Base-by-base conservation (phyloP, 2,888 invertebrate species). In the Orthosia cruda region DNA sequence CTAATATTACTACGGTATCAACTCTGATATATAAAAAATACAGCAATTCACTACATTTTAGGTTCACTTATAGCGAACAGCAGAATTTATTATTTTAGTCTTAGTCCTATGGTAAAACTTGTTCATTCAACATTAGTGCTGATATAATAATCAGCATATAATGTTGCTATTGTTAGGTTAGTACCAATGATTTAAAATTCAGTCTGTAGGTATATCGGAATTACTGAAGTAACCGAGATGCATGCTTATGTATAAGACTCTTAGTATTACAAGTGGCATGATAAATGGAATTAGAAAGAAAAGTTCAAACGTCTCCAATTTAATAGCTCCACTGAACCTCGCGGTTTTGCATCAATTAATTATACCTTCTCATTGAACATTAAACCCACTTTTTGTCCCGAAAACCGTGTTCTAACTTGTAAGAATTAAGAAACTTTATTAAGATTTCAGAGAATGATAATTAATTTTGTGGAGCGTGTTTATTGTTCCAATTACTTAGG, bases 271-370 rank as follows among this genome's bases (percentile, higher is more conserved):
- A 61, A n/a, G 54, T 68, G 55, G 58, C 62, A 62, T 65, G 70
- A 74, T 71, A 70, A 68, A 74, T 83, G 50, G 12, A 70, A 67
- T 54, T 49, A 9, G 18, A 54, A 67, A 16, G 61, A 59, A 32
- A 55, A 23, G 26, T 23, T 40, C 13, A 12, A 20, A 57, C 61
- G 4, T 54, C 45, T 67, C 54, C 58, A 57, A 67, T 71, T 18
- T 74, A 72, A 78, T 77, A 57, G 12, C 64, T 68, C 45, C 40
- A 32, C 18, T 65, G 40, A 65, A 73, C 50, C 64, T 66, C 20
- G 68, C 54, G 47, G 47, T 63, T 78, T 84, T 84, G 66, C 59
- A 5, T 20, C 58, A 68, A 72, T 84, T 74, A 78, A 81, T 81
- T 78, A 69, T 18, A 32, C n/a, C 49, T 67, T 57, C 16, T 72